Evolutionary conservation across 1,140 invertebrate genomes (phyloP).

Genomic region (Lordiphosa mommai): DNA sequence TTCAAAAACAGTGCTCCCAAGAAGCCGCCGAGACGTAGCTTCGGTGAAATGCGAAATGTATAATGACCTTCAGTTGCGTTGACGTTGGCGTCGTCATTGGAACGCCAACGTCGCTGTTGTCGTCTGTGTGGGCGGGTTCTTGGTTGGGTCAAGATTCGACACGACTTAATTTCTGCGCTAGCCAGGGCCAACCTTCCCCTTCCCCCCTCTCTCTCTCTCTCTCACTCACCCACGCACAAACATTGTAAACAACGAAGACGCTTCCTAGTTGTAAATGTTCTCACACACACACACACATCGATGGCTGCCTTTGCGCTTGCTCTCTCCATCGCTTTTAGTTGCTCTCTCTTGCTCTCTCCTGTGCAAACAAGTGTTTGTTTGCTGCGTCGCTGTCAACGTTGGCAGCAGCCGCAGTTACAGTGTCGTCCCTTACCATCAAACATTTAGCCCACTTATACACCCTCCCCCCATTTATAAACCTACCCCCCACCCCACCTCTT

Average conservation of each 20-base stretch:
- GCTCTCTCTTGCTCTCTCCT: conserved; percentile 33
- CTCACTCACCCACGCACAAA: conserved; percentile 43
- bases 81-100: conserved; percentile 23
- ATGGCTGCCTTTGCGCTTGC: conserved; percentile 27
- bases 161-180: conserved; percentile 60
- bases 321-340: conserved; percentile 30
- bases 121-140: conserved; percentile 17
- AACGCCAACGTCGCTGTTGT: conserved; percentile 8
- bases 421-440: conserved; percentile 18
- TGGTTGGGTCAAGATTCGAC: conserved; percentile 52
- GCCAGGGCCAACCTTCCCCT: conserved; percentile 16
- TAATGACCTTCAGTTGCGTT: conserved; percentile 76
- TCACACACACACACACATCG: conserved; percentile 10
- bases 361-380: conserved; percentile 77
- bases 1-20: neutral
- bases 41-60: conserved; percentile 36
- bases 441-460: conserved; percentile 18
- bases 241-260: conserved; percentile 57
- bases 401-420: conserved; percentile 9
- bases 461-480: neutral
- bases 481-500: neutral
- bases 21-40: conserved; percentile 2
- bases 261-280: conserved; percentile 65
- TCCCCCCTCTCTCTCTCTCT: conserved; percentile 1
- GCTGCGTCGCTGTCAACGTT: conserved; percentile 32